Conservation (phyloP, 92 coral and sea anemone species). For the Montipora capitata region DNA sequence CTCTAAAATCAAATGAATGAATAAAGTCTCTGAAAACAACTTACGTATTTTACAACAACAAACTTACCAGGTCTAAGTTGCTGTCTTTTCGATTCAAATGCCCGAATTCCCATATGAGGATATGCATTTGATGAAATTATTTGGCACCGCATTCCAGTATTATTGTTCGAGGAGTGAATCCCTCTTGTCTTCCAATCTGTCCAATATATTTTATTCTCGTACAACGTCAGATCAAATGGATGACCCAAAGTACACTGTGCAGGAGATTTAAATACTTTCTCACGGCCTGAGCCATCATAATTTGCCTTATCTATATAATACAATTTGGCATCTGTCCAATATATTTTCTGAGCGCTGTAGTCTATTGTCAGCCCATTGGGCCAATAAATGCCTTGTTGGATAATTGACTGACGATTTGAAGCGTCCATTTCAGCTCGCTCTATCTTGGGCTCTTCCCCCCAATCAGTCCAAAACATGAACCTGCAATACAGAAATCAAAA, state of each 20-base stretch:
- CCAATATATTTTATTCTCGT: slow-evolving; percentile 92
- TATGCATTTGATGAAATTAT: slow-evolving; percentile 68
- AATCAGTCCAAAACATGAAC: slow-evolving; percentile 98
- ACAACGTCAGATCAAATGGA: slow-evolving; percentile 85
- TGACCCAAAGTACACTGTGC: slow-evolving; percentile 72
- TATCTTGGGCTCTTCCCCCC: slow-evolving; percentile 94
- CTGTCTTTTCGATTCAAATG: slow-evolving; percentile 82
- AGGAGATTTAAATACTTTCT: slow-evolving; percentile 67
- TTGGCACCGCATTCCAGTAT: slow-evolving; percentile 73
- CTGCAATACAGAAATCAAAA: slow-evolving; percentile 36
- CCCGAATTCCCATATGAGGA: slow-evolving; percentile 91
- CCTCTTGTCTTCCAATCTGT: slow-evolving; percentile 92
- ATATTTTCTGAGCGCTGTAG: slow-evolving; percentile 77
- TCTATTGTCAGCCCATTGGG: slow-evolving; percentile 98
- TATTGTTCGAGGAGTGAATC: slow-evolving; percentile 83
- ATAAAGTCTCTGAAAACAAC: no score
- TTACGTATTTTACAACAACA: not conserved
- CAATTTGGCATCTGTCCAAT: slow-evolving; percentile 95
- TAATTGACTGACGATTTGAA: slow-evolving; percentile 72
- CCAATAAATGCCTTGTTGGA: slow-evolving; percentile 83
- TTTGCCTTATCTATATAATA: slow-evolving; percentile 80
- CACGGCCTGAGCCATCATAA: slow-evolving; percentile 81
- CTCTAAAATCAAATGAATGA: no score
- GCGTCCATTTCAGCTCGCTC: slow-evolving; percentile 99
- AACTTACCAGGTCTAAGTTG: slow-evolving; percentile 26